Evolutionary conservation across 2,888 invertebrate species (phyloP), one percentile per base, ranked within the genome.

Genomic region (Parapristionchus giblindavisi): DNA sequence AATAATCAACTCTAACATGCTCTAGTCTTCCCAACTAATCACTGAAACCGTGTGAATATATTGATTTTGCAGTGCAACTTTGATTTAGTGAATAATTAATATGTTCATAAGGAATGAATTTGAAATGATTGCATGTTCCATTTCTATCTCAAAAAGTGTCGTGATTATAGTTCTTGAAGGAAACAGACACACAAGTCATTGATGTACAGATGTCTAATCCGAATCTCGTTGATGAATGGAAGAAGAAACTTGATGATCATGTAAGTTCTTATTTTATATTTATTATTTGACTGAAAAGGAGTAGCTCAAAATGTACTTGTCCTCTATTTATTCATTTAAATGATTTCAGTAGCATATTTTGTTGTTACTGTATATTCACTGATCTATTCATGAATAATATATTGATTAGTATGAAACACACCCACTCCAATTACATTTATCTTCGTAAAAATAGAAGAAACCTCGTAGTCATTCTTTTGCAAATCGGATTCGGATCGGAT

Each of bases 191-290:
- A 1, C 85, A 85, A 63, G 81, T 85, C 60, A 82, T 83, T 27
- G 86, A 87, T 76, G 83, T 86, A n/a, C 84, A 85, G 60, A 81
- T 82, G 21, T 82, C 83, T 66, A 81, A 83, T 75, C 82, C 81
- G 2, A 80, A 81, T 58, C 74, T 82, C 29, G 79, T 81, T 14
- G 77, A 76, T n/a, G 80, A 81, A 36, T 83, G 83, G 83, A 83
- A 81, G 71, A 65, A 61, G 32, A 63, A 76, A 58, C 63, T 81
- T 51, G 77, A 72, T 29, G 81, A 80, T 40, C 78, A 81, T 43
- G 79, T 71, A 27, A 56, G 70, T 29, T 51, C 8, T n/a, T n/a
- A 6, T n/a, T 32, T 58, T 24, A 32, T 29, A 58, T n/a, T n/a
- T n/a, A n/a, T n/a, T n/a, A n/a, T n/a, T n/a, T n/a, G n/a, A n/a